Base-by-base conservation (phyloP, 1,140 invertebrate genomes). In the Drosophila mojavensis region DNA sequence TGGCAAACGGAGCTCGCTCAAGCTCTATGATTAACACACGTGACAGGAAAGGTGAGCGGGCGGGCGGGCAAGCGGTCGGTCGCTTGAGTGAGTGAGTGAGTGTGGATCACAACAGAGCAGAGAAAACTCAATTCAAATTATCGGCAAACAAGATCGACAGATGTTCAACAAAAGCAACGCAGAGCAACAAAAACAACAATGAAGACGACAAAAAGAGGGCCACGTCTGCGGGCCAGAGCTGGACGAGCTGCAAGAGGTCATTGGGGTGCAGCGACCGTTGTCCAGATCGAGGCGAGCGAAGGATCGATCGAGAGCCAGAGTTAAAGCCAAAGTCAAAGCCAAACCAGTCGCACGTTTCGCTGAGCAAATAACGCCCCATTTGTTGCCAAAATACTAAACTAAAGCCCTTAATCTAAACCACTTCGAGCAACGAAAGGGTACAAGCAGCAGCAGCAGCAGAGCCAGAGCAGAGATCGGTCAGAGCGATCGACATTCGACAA, bases 61-160 rank as follows among this genome's bases (percentile, higher is more conserved):
- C 13, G n/a, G n/a, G n/a, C n/a, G n/a, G n/a, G n/a, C n/a, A n/a
- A n/a, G n/a, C 2, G 33, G 7, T 7, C 33, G 33, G 6, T 0
- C 30, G 30, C 6, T 9, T 33, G 33, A 9, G 5, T 6, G 28
- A 6, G 5, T 30, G 28, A 30, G 28, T 30, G 20, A 24, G 39
- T 64, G 59, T 30, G 79, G 75, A 73, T 79, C 75, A 71, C 63
- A 78, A 24, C 20, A 79, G 36, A 13, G 68, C 56, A 53, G 63
- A 88, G 85, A 89, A 90, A 89, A 89, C 84, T 89, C 84, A 89
- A 89, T 89, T 89, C 84, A 89, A 89, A 89, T 89, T 89, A 89
- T 89, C 84, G 85, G 67, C 78, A 69, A 69, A 89, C 85, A 89
- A 89, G 84, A 89, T 89, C 84, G 84, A 89, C 84, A 89, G 84